Evolutionary conservation across 2,888 invertebrate species (phyloP).

Genomic region (Entomobrya proxima): DNA sequence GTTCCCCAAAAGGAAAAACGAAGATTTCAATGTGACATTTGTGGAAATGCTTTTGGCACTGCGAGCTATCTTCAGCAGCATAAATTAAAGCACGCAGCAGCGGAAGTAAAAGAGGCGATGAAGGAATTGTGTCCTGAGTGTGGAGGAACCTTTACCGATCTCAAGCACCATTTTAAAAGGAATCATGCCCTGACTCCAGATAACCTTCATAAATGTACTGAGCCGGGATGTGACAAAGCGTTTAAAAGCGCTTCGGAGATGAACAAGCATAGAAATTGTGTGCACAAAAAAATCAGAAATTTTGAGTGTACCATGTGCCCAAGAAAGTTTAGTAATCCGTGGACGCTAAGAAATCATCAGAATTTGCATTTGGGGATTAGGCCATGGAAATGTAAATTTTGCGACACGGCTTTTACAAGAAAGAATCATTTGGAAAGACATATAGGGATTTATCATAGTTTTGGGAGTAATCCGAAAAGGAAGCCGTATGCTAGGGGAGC

Average conservation of each 20-base stretch:
- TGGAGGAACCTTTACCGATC: background rate
- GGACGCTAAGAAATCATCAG: background rate
- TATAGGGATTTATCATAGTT: background rate
- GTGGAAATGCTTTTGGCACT: background rate
- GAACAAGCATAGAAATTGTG: background rate
- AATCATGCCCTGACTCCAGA: no score
- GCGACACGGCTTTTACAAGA: background rate
- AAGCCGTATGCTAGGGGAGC: background rate
- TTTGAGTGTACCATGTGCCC: background rate
- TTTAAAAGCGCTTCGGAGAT: background rate
- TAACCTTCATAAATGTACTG: no score
- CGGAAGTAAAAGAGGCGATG: background rate
- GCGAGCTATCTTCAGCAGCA: background rate
- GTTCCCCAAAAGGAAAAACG: background rate
- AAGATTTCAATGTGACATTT: background rate
- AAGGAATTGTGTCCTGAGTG: constrained; percentile 2
- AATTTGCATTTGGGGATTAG: background rate
- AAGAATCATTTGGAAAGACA: background rate
- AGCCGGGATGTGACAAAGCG: background rate
- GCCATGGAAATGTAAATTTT: background rate
- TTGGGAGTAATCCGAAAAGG: background rate
- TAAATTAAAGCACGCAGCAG: background rate
- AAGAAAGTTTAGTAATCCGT: background rate
- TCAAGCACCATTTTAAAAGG: background rate
- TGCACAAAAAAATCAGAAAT: background rate